These are phyloP conservation scores for Lutjanus argentimaculatus DNA, from an alignment of 2,797 vertebrate genomes.

Conservation along the genomic window DNA sequence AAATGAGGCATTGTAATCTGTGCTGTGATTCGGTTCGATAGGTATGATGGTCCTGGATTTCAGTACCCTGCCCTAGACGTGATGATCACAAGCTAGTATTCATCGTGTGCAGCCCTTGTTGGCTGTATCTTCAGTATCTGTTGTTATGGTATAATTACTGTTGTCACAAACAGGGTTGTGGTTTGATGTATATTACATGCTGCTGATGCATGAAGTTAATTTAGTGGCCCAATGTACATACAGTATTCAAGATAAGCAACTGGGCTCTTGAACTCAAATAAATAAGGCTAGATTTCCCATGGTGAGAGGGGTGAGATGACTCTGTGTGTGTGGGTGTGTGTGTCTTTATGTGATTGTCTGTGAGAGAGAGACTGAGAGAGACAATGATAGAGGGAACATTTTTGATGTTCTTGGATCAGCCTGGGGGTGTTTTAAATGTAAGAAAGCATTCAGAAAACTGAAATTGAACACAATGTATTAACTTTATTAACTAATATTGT, in stretches of 20 bases:
- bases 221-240: constrained; percentile 55
- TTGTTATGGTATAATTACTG: constrained; percentile 6
- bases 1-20: too few species aligned
- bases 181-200: background rate
- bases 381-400: background rate
- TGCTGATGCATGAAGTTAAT: constrained; percentile 6
- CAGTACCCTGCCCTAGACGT: too few species aligned
- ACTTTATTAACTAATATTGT: too few species aligned
- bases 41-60: too few species aligned
- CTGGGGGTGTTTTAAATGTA: too few species aligned
- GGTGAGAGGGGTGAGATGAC: constrained; percentile 62
- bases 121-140: background rate
- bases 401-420: background rate
- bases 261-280: constrained; percentile 31
- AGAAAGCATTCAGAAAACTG: too few species aligned
- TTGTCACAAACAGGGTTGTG: background rate
- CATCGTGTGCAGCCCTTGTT: background rate
- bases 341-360: background rate
- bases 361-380: background rate
- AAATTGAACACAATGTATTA: too few species aligned
- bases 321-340: background rate
- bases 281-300: constrained; percentile 66
- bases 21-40: too few species aligned
- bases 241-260: constrained; percentile 71
- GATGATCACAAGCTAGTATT: background rate